Base-by-base conservation (phyloP, 2,797 vertebrate species). In the Micropoecilia bifurca region DNA sequence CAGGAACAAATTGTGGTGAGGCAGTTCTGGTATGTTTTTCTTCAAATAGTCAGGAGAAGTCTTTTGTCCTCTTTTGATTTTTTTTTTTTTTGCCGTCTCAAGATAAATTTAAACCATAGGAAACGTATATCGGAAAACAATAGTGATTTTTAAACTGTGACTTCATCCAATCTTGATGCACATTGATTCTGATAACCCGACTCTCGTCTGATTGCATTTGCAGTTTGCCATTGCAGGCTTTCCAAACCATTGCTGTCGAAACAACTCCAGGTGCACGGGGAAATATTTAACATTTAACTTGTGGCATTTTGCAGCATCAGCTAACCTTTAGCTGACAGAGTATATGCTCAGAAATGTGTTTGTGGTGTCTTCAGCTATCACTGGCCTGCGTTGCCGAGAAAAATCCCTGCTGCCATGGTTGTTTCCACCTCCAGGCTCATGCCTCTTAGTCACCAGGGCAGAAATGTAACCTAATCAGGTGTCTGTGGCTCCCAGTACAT, bases 381-480 rank as follows among this genome's bases (percentile, higher is more conserved):
- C 90, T 93, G 91, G 88, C 85, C 90, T 89, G 85, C 86, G 84
- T 89, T 88, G 89, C 86, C 90, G 90, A 91, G 92, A 90, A 85
- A 89, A 84, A 82, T 91, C 90, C 88, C 84, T 69, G 85, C 91
- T 93, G 93, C 91, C 86, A 92, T 90, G 88, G 92, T 82, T 86
- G 88, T 90, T 71, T 28, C 68, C 89, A 90, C 82, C 88, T 92
- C 76, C 33, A 90, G 83, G 80, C 89, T 92, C 88, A 89, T 92
- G 86, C 83, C 89, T 93, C 90, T 88, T 89, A 87, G 89, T 93
- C 89, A 90, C 90, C 85, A 83, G 91, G 93, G 92, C 91, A 93
- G 89, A 94, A 94, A 89, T 93, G 92, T 92, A 92, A 94, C 88
- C 90, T 92, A 90, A 94, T 94, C 93, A 89, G 90, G 90, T 91